These are phyloP conservation scores for Mastomys natalensis DNA, from an alignment of 2,113 vertebrate genomes.

Conservation along the genomic window DNA sequence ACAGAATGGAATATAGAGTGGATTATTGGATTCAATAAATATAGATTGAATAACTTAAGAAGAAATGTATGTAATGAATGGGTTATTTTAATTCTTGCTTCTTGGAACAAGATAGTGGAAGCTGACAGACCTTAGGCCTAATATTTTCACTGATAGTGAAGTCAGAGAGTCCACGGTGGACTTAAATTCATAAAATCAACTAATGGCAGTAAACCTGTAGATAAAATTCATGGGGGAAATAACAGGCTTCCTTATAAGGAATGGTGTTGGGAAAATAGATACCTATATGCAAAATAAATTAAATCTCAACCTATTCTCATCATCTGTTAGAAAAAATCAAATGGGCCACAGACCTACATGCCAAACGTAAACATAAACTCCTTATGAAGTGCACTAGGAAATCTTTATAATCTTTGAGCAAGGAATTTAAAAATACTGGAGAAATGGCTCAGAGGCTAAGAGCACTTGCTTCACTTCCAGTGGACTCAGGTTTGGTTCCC, in stretches of 20 bases:
- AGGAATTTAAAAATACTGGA: neutral
- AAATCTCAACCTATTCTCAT: neutral
- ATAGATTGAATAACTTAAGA: neutral
- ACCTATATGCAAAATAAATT: neutral
- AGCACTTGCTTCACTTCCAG: neutral
- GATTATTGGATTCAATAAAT: neutral
- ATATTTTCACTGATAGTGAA: neutral
- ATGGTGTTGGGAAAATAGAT: neutral
- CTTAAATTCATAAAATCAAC: neutral
- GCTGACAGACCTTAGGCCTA: neutral
- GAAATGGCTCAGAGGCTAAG: neutral
- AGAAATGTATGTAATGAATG: neutral
- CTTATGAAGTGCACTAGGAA: neutral
- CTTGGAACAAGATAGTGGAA: neutral
- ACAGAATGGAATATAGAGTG: neutral
- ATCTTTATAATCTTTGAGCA: neutral
- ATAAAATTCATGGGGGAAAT: neutral
- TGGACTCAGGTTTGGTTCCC: neutral
- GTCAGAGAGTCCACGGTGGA: neutral
- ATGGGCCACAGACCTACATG: neutral
- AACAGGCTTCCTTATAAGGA: constrained; percentile 7
- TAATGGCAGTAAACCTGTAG: neutral
- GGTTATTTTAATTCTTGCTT: constrained; percentile 7
- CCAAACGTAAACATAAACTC: neutral
- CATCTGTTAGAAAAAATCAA: too few relatives aligned